Evolutionary conservation across 2,797 vertebrate species (phyloP).

Genomic region (Myotis planiceps): DNA sequence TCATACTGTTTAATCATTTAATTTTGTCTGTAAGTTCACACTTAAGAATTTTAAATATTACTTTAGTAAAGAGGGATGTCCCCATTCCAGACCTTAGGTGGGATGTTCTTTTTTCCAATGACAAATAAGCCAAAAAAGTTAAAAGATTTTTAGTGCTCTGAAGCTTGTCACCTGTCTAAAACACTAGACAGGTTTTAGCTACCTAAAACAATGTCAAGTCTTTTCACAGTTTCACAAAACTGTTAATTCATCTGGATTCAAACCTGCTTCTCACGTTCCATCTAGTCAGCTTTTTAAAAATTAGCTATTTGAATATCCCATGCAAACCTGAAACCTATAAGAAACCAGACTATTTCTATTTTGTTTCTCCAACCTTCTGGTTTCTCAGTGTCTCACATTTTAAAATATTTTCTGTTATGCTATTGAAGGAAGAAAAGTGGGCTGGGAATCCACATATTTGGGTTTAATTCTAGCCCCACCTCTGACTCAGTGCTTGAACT

Average conservation of each 20-base stretch:
- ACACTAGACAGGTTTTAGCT: background rate
- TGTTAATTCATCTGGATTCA: constrained; percentile 23
- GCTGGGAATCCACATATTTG: background rate
- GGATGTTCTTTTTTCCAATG: background rate
- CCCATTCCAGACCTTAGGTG: background rate
- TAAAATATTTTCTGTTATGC: background rate
- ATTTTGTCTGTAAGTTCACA: background rate
- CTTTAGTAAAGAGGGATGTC: background rate
- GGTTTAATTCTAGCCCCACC: background rate
- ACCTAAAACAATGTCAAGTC: background rate
- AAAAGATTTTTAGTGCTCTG: background rate
- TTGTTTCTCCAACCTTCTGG: background rate
- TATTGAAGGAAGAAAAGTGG: background rate
- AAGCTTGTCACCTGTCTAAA: background rate
- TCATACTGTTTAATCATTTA: background rate
- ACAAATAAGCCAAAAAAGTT: background rate
- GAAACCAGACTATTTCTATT: background rate
- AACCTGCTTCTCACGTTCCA: background rate
- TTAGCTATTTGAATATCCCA: background rate
- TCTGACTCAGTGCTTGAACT: background rate
- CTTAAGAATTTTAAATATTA: background rate
- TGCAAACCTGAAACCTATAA: background rate
- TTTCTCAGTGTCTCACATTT: background rate
- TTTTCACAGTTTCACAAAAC: background rate
- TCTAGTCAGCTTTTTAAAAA: background rate